Percentiles rank a stretch among this genome's conserved stretches.
Evolutionary conservation across 2,888 invertebrate genomes (phyloP).

Genomic region (Sicus ferrugineus): DNA sequence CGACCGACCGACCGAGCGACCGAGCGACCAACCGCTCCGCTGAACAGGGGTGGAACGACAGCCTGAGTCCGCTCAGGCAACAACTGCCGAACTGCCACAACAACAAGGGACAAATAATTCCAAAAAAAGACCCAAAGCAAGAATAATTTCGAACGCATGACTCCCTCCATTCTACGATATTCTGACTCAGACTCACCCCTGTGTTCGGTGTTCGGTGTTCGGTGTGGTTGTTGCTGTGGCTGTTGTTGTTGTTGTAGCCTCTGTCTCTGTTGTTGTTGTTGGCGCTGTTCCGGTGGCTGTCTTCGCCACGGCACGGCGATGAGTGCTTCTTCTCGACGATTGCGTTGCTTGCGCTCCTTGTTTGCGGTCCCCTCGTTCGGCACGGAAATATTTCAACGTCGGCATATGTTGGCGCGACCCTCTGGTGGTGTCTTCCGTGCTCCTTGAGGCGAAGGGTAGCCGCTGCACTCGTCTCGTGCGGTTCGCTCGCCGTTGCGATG

Average conservation of each 20-base stretch:
- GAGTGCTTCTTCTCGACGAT: background rate
- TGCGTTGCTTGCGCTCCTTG: background rate
- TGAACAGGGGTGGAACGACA: conserved; percentile 30
- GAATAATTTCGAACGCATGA: conserved; percentile 29
- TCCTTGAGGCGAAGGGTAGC: background rate
- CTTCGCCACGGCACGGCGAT: background rate
- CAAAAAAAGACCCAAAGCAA: conserved; percentile 12
- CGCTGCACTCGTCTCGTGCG: no score
- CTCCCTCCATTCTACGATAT: background rate
- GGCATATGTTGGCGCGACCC: conserved; percentile 34
- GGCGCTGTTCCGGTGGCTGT: background rate
- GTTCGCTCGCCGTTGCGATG: no score
- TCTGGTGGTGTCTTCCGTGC: conserved; percentile 3
- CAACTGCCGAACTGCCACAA: background rate
- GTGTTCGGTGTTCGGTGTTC: background rate
- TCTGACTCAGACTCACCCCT: conserved; percentile 31
- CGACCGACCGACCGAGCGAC: background rate
- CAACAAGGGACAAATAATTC: conserved; percentile 4
- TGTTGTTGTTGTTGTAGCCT: background rate
- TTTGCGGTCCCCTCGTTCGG: background rate
- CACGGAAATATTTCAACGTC: conserved; percentile 1
- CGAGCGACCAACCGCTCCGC: background rate
- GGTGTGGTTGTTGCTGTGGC: background rate
- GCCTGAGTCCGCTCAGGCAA: background rate
- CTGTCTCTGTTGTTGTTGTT: background rate